Percentiles rank a stretch among this genome's conserved stretches.
phyloP scores from a whole-genome alignment of 2,797 vertebrate species.

The Sebastes alutus region DNA sequence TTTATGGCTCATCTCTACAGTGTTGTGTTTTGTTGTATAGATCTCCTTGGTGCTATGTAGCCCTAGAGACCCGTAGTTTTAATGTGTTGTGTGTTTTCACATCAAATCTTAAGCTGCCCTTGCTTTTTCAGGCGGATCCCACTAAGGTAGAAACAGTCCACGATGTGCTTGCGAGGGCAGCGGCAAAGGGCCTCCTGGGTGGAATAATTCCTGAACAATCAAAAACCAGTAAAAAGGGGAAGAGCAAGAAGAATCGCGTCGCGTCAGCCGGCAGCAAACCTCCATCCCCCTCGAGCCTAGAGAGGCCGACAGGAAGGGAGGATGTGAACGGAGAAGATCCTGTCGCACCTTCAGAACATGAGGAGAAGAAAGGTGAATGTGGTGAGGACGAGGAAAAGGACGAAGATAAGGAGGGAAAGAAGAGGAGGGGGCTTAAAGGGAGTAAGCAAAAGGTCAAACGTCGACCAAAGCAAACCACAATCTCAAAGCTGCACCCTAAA shows the following conservation, averaged over 20 bases:
- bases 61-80: slow-evolving; percentile 40
- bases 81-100: slow-evolving; percentile 33
- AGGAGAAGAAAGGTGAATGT: slow-evolving; percentile 31
- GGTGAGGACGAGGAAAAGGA: neutral
- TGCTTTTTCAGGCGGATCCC: slow-evolving; percentile 79
- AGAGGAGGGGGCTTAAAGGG: slow-evolving; percentile 27
- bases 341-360: neutral
- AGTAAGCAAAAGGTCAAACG: slow-evolving; percentile 42
- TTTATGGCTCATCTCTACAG: slow-evolving; percentile 24
- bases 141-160: slow-evolving; percentile 82
- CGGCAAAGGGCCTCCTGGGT: slow-evolving; percentile 86
- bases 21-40: neutral
- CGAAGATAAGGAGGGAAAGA: slow-evolving; percentile 12
- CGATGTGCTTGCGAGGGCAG: slow-evolving; percentile 88
- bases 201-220: slow-evolving; percentile 75
- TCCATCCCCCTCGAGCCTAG: slow-evolving; percentile 34
- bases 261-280: slow-evolving; percentile 28
- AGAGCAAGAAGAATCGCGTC: slow-evolving; percentile 54
- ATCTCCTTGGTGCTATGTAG: slow-evolving; percentile 17
- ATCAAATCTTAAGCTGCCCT: slow-evolving; percentile 35
- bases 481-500: slow-evolving; percentile 18
- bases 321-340: neutral
- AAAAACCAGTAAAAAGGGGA: slow-evolving; percentile 75
- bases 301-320: neutral
- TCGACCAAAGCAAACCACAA: slow-evolving; percentile 4